Base-by-base conservation (phyloP, 1,140 invertebrate genomes). In the Hestina assimilis region DNA sequence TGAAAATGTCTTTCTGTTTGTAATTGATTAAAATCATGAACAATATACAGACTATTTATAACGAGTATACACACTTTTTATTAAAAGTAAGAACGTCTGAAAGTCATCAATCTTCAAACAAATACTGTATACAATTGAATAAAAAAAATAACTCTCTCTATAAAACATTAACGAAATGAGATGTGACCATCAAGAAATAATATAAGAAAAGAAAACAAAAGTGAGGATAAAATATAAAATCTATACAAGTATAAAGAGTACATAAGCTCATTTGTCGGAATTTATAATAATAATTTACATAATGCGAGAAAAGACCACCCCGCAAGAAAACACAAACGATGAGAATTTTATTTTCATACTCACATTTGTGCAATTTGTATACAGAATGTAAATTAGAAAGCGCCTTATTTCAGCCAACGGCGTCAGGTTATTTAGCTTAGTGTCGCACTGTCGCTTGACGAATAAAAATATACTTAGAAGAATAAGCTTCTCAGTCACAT, bases 341-440 rank as follows among this genome's bases (percentile, higher is more conserved):
- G 72, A 74, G 66, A 83, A 83, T 82, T 84, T 82, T 79, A 84
- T 84, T 83, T 85, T 83, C 75, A 79, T 82, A 67, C 72, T 79
- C 76, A 79, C 77, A 82, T 85, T 85, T 75, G 74, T 67, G 70
- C 74, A 82, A 82, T 82, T 84, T 83, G 79, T 85, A 85, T 83
- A 82, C 82, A 69, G 76, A 83, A 85, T 85, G 79, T 85, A 85
- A 85, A 85, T 85, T 85, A 85, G 79, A 77, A 81, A 72, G 72
- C 67, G 67, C 72, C 79, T 84, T 79, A 82, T 84, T 82, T 70
- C 69, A 69, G 69, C 54, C 59, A 73, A 75, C 62, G 72, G 73
- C 68, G 75, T 73, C 76, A 78, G 71, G 72, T 78, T 79, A 83
- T 84, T 83, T 76, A 71, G 77, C 72, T 77, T 66, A 78, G 62